These are phyloP conservation scores for Lithobates sylvaticus DNA, from an alignment of 2,797 vertebrate genomes.

Conservation along the genomic window DNA sequence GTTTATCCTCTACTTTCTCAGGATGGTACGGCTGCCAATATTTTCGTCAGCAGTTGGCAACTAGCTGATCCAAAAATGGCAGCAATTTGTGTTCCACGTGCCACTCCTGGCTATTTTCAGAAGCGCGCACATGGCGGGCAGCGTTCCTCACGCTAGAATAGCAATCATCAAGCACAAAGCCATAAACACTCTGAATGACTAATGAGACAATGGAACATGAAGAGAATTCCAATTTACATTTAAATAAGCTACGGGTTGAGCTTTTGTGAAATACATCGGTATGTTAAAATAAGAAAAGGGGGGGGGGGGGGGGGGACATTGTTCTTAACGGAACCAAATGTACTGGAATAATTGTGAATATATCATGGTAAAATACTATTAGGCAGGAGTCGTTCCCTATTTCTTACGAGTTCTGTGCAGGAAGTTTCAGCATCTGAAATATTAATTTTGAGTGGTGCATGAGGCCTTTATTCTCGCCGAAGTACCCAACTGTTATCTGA, in stretches of 20 bases:
- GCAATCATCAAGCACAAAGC: slow-evolving; percentile 32
- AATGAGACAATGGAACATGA: slow-evolving; percentile 28
- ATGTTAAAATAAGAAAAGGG: background rate
- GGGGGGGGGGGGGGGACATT: background rate
- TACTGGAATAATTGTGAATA: slow-evolving; percentile 43
- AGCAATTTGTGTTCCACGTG: slow-evolving; percentile 3
- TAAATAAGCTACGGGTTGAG: slow-evolving; percentile 12
- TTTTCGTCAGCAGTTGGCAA: slow-evolving; percentile 4
- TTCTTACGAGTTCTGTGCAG: background rate
- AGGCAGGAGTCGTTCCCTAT: slow-evolving; percentile 2
- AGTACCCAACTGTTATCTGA: background rate
- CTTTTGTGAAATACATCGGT: slow-evolving; percentile 18
- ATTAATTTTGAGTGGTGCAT: slow-evolving; percentile 20
- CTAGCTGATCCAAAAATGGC: slow-evolving; percentile 9
- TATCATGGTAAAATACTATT: slow-evolving; percentile 43
- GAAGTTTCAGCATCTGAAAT: slow-evolving; percentile 31
- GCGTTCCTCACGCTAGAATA: slow-evolving; percentile 10
- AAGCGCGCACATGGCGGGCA: slow-evolving; percentile 24
- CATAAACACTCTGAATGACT: slow-evolving; percentile 29
- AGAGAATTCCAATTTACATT: slow-evolving; percentile 21
- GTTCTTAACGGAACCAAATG: slow-evolving; percentile 32
- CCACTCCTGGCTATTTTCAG: slow-evolving; percentile 40
- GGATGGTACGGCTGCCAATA: background rate
- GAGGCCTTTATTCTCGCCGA: background rate
- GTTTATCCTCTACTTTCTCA: background rate